Percentiles rank a stretch among this genome's conserved stretches.
Conservation (phyloP, 1,140 invertebrate genomes). For the Tetramorium simillimum region DNA sequence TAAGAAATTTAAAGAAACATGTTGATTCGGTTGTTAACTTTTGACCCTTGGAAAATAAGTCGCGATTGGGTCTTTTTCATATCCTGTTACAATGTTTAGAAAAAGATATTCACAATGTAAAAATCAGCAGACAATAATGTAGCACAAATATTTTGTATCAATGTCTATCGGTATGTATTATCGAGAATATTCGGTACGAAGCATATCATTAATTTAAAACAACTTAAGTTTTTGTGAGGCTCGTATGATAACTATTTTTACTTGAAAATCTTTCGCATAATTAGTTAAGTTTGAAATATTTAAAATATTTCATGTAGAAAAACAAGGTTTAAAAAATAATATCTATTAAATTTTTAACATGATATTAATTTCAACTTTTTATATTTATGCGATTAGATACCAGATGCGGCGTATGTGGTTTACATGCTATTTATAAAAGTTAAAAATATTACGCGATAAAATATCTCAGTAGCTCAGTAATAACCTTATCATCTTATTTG, state of each 20-base stretch:
- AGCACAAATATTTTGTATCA: neutral
- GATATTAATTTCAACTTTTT: neutral
- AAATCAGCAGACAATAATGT: neutral
- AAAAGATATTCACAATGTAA: neutral
- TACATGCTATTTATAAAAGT: neutral
- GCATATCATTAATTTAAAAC: neutral
- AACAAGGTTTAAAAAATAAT: neutral
- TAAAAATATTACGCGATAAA: neutral
- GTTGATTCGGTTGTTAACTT: neutral
- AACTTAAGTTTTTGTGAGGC: neutral
- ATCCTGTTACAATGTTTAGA: slow-evolving; percentile 3
- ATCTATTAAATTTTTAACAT: neutral
- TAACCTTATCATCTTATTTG: neutral
- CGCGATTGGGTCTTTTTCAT: neutral
- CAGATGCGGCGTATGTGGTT: too few species aligned
- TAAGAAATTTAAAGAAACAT: slow-evolving; percentile 13
- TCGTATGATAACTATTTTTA: neutral
- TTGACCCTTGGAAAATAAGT: neutral
- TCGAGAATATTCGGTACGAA: neutral
- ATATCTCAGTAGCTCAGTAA: neutral
- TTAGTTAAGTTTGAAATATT: neutral
- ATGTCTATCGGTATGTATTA: neutral
- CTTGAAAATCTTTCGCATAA: neutral
- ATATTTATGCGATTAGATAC: neutral
- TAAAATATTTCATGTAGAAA: neutral